Evolutionary conservation across 1,140 invertebrate genomes (phyloP).

Genomic region (Apis cerana): DNA sequence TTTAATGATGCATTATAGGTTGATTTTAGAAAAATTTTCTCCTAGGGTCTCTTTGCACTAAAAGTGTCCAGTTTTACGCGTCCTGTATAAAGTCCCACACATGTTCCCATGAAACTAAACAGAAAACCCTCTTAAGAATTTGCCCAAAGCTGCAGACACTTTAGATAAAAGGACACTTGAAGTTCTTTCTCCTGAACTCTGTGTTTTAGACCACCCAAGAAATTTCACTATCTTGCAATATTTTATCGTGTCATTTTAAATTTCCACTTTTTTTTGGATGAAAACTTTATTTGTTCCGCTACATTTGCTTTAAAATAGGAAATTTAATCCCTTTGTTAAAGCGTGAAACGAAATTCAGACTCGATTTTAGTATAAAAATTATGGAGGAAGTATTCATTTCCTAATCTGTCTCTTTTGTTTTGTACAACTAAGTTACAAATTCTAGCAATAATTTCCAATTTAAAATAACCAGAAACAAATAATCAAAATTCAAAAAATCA

Average conservation of each 20-base stretch:
- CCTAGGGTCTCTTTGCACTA: not conserved
- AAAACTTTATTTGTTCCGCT: not conserved
- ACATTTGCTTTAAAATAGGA: not conserved
- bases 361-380: not conserved
- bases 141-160: slow-evolving; percentile 3
- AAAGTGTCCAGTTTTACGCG: not conserved
- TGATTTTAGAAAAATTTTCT: not conserved
- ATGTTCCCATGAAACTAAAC: slow-evolving; percentile 26
- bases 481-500: no score
- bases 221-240: not conserved
- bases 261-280: not conserved
- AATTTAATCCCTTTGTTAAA: not conserved
- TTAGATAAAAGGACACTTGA: slow-evolving; percentile 10
- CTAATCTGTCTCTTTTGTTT: not conserved
- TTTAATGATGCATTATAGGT: not conserved
- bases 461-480: no score
- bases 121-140: slow-evolving; percentile 22
- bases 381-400: not conserved
- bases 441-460: no score
- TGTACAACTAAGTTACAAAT: not conserved
- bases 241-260: not conserved
- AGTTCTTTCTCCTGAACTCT: slow-evolving; percentile 2
- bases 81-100: not conserved
- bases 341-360: not conserved
- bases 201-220: slow-evolving; percentile 16